Evolutionary conservation across 2,113 vertebrate genomes (phyloP), one percentile per base, ranked within the genome.

Genomic region (Mustela nigripes): DNA sequence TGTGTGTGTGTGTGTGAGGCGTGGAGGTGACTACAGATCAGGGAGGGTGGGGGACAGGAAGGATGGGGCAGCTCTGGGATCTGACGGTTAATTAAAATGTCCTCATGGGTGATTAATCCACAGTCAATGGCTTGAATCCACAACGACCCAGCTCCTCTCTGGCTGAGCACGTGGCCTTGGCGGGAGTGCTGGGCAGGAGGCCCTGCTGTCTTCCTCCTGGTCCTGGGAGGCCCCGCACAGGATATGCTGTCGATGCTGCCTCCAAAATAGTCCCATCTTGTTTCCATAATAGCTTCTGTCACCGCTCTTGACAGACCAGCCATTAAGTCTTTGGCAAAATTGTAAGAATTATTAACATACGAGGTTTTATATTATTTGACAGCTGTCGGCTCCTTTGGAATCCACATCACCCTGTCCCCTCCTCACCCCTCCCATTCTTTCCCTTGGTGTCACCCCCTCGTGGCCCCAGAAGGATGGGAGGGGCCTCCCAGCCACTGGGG

Each of bases 251-350:
- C 2, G 8, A 88, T 33, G 33, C 63, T 26, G 89, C 92, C n/a
- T n/a, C 96, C 48, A 50, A 63, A 83, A 95, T 67, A 97, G 96
- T 93, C 98, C 39, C 5, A 3, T 97, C 98, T 83, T 93, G 94
- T 97, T 95, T 95, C 98, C 14, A 4, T 42, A 62, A 94, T 97
- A 65, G 98, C 91, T 93, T 98, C 98, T 98, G 98, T 53, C 98
- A 95, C 92, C 0, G 42, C 97, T 71, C 93, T 97, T 98, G 98
- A 96, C 98, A 98, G 98, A 95, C 95, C 60, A 21, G 97, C 93
- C 96, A 92, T 96, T 9, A 80, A 67, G 98, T 90, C 98, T 98
- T 92, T 95, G 98, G 97, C 63, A 97, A 95, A 98, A 97, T 98
- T 96, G 97, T 71, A 92, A 84, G 98, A 98, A 97, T 98, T 98